Evolutionary conservation across 1,140 invertebrate species (phyloP), one percentile per base, ranked within the genome.

Genomic region (Papilio xuthus): DNA sequence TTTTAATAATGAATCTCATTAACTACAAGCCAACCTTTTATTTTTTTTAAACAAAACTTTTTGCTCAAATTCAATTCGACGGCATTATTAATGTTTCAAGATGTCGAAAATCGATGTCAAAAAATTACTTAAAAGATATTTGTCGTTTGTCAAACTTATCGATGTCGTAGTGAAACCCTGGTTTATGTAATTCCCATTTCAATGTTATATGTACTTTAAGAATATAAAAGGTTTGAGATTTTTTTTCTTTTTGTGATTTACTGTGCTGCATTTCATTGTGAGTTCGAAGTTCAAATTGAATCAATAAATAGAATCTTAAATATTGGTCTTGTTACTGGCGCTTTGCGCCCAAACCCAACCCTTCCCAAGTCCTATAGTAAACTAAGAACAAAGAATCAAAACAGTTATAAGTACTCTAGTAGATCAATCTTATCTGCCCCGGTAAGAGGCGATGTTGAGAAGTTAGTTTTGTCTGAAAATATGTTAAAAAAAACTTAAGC

Each of bases 271-370:
- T 93, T 93, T 93, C 88, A 92, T 93, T 93, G 91, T 93, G 91
- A 94, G 91, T 93, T 93, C 87, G 87, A 93, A 92, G 92, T 94
- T 94, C 92, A 94, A 94, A 94, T 92, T 93, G 90, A 94, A 93
- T 94, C 92, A 94, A 94, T 94, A 94, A 94, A 94, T 94, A 94
- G 92, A 90, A 88, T 92, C 90, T 85, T 88, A 90, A 91, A 92
- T 73, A 93, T 91, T 89, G 80, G 91, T 90, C 88, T 93, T 93
- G 23, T 93, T 90, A 93, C 81, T 93, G 84, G 86, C 83, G 77
- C 26, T 72, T 13, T 42, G 28, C 75, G 81, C 81, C 78, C 53
- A 53, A 75, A 50, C 79, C 82, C 81, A n/a, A n/a, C 78, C 53
- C 63, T 72, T 56, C 79, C 82, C 81, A n/a, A n/a, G 26, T 18